Base-by-base conservation (phyloP, 2,888 invertebrate genomes). In the Dryococelus australis region DNA sequence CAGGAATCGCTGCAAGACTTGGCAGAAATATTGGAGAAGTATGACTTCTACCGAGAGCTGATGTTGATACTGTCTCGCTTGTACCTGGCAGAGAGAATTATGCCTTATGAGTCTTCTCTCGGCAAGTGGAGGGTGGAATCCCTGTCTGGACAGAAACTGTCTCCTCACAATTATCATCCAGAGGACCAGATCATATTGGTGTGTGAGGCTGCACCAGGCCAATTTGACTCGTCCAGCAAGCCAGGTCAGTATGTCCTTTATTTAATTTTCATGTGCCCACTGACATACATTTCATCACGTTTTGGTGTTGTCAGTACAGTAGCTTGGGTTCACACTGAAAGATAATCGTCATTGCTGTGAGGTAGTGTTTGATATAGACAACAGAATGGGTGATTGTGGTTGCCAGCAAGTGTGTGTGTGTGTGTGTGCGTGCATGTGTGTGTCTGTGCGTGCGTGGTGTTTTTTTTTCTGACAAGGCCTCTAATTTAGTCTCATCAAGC, bases 11-110 rank as follows among this genome's bases (percentile, higher is more conserved):
- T 65, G 65, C 65, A 65, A n/a, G 65, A 65, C 65, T n/a, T 65
- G n/a, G 65, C 13, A 65, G 65, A 65, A n/a, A n/a, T 88, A 20
- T 84, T 89, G 0, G 80, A 88, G 9, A 85, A 85, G n/a, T 80
- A 86, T 35, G 43, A 86, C 81, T 88, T 89, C 84, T 89, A 84
- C 53, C 85, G 43, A 24, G 87, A 88, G 47, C 28, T 88, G n/a
- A 87, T 84, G 5, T 80, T 28, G 24, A 9, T 88, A 5, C n/a
- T 89, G 16, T 87, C 87, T n/a, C 53, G 87, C 6, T 78, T 88
- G 6, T 87, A 86, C 53, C n/a, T 88, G 9, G 87, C 86, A 13
- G 35, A 53, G 10, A 87, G 35, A 16, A 79, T 88, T 6, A 78
- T 86, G 27, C 86, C 87, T 28, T 87, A 81, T 16, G 84, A 81